Evolutionary conservation across 2,888 invertebrate species (phyloP).

Genomic region (Tipula confusa): DNA sequence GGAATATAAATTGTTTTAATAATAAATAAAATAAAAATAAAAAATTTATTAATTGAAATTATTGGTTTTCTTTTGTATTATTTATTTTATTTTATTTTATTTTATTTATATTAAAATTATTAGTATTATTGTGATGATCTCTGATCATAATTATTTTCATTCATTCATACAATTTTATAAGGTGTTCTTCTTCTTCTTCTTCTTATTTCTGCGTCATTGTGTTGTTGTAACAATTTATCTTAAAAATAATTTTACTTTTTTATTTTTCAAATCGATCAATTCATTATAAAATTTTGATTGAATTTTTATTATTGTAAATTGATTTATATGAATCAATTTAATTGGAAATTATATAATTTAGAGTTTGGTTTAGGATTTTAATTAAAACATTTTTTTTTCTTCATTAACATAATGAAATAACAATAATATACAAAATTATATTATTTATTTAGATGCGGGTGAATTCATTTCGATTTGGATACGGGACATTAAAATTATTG

Average conservation of each 20-base stretch:
- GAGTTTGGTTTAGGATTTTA: constrained; percentile 3
- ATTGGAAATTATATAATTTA: neutral
- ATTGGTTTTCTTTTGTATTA: neutral
- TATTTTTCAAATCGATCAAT: constrained; percentile 13
- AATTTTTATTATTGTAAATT: constrained; percentile 25
- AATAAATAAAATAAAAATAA: too few relatives aligned
- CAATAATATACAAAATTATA: neutral
- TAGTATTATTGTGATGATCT: neutral
- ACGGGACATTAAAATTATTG: neutral
- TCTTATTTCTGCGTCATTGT: neutral
- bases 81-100: constrained; percentile 1
- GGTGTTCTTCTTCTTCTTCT: neutral
- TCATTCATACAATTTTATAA: constrained; percentile 6
- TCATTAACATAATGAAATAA: neutral
- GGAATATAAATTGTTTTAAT: neutral
- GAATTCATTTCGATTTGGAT: neutral
- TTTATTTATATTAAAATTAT: neutral
- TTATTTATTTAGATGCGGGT: neutral
- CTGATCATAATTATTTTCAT: neutral
- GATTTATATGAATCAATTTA: constrained; percentile 20
- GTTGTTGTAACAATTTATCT: neutral
- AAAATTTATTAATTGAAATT: constrained; percentile 15
- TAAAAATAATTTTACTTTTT: neutral
- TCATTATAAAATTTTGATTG: constrained; percentile 16
- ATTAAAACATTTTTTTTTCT: neutral